Base-by-base conservation (phyloP, 30 jellyfish, hydroid and myxozoan genomes). In the Clytia hemisphaerica region DNA sequence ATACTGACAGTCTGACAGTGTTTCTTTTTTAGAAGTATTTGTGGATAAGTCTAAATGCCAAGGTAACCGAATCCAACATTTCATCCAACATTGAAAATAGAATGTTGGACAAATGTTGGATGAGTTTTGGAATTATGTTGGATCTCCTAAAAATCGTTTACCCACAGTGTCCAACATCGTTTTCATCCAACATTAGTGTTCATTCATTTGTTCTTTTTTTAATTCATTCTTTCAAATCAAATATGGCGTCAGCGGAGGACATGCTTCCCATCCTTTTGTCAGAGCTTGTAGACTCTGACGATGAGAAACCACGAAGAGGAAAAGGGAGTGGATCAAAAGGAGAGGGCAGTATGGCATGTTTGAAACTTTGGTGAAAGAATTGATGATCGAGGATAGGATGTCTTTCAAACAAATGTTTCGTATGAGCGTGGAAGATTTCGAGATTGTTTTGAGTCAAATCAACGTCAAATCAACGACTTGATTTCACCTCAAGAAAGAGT, bases 351-450 rank as follows among this genome's bases (percentile, higher is more conserved):
- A 57, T 21, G 64, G 84, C 31, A 51, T 19, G 24, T 30, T 53
- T 57, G 36, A 54, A 2, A 72, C 57, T 34, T 55, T 73, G 16
- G 16, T 73, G 18, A 48, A 58, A 40, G 85, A 73, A 64, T 57
- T 73, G 4, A 59, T 51, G n/a, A 38, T 2, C 18, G 85, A 73
- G 19, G 85, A 54, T 27, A 27, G 75, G 27, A 18, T 10, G 37
- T 32, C 79, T 49, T 73, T 57, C 15, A 73, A 35, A 36, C 53
- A 72, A 57, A 72, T 58, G 84, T 42, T 58, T 26, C 67, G 71
- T 18, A 57, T 50, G 83, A 34, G 54, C 24, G 47, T 19, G 24
- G 65, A 30, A 67, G 67, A 71, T 22, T 71, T 21, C 45, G 31
- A 48, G 14, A 48, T 14, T 21, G 22, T 71, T 50, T 49, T 48